Conservation (phyloP, 2,113 vertebrate genomes). For the Balaeniceps rex region DNA sequence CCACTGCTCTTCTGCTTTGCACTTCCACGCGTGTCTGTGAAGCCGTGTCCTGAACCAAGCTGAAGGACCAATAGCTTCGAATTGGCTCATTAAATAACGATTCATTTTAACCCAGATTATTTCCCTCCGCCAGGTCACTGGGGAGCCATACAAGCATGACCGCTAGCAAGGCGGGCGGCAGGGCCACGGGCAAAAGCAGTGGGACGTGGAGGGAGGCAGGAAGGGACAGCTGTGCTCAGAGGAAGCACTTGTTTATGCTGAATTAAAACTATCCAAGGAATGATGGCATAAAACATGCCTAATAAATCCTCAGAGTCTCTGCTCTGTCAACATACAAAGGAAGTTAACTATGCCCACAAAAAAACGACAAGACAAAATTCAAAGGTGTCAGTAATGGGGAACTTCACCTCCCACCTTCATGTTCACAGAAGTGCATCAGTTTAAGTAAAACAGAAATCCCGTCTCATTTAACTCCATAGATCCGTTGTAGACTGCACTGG, state of each 20-base stretch:
- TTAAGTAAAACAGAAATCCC: neutral
- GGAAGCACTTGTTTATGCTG: conserved; percentile 8
- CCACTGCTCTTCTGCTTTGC: rapidly evolving
- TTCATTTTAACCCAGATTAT: neutral
- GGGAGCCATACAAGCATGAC: neutral
- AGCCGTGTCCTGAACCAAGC: neutral
- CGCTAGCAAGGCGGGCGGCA: rapidly evolving
- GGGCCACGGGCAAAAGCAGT: neutral
- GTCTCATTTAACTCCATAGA: neutral
- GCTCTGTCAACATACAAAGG: neutral
- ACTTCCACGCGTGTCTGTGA: rapidly evolving
- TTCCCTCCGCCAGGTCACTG: neutral
- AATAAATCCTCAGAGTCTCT: neutral
- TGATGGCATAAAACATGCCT: neutral
- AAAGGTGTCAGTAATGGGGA: neutral
- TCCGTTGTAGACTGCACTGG: neutral
- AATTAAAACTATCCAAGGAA: conserved; percentile 4
- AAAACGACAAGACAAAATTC: neutral
- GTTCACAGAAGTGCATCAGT: neutral
- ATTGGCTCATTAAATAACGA: neutral
- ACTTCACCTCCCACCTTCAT: neutral
- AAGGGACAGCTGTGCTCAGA: conserved; percentile 10
- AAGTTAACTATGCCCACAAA: neutral
- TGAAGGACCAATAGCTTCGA: neutral
- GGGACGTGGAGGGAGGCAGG: neutral